Conservation (phyloP, 2,888 invertebrate genomes). For the Uloborus plumipes region DNA sequence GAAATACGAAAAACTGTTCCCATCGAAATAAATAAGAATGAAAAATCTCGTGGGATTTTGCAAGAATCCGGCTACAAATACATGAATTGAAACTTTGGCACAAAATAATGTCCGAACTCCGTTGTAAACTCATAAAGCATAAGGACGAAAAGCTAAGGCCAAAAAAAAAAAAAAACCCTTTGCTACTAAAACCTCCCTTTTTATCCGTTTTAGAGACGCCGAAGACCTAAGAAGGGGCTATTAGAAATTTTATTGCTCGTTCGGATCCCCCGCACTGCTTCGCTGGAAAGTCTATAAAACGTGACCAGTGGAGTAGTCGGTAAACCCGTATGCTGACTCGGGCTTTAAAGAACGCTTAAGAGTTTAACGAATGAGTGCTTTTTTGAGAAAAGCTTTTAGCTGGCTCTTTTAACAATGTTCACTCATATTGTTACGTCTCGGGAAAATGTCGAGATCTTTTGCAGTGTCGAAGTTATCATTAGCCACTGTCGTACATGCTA, state of each 20-base stretch:
- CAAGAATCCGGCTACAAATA: no score
- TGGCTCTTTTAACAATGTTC: conserved; percentile 24
- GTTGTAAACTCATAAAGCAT: conserved; percentile 32
- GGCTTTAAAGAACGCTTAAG: conserved; percentile 40
- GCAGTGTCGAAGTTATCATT: not conserved
- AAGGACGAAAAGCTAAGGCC: conserved; percentile 26
- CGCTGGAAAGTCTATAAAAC: conserved; percentile 42
- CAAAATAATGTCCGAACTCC: no score
- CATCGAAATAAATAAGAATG: no score
- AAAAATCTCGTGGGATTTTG: no score
- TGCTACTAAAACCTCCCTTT: conserved; percentile 50
- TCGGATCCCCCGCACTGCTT: conserved; percentile 21
- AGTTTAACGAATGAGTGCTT: conserved; percentile 36
- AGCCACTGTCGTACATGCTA: not conserved
- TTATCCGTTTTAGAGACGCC: conserved; percentile 44
- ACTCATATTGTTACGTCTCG: conserved; percentile 13
- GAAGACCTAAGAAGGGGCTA: conserved; percentile 35
- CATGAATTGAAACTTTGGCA: no score
- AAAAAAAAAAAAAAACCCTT: conserved; percentile 45
- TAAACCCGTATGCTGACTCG: conserved; percentile 40
- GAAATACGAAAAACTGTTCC: no score
- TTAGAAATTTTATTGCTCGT: conserved; percentile 60
- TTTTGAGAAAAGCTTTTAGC: conserved; percentile 25
- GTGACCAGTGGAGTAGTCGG: conserved; percentile 51
- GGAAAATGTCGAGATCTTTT: conserved; percentile 11